Evolutionary conservation across 2,113 vertebrate species (phyloP).

Genomic region (Thinocorus orbignyianus): DNA sequence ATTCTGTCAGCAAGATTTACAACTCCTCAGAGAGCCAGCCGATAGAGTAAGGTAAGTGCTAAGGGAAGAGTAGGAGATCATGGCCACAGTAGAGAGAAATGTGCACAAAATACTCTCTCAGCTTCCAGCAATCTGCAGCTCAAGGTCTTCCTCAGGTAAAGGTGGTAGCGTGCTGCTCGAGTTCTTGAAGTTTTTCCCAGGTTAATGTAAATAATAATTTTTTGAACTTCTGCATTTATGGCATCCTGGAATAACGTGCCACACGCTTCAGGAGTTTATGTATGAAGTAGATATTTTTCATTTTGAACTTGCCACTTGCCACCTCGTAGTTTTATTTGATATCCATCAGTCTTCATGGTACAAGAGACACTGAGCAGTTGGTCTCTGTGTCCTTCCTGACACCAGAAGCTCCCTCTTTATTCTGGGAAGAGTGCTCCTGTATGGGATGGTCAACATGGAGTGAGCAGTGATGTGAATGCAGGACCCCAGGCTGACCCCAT

Average conservation of each 20-base stretch:
- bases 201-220: background rate
- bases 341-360: background rate
- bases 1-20: background rate
- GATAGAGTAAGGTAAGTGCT: background rate
- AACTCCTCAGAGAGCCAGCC: rapidly evolving
- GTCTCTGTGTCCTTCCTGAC: background rate
- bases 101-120: background rate
- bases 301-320: background rate
- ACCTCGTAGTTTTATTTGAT: background rate
- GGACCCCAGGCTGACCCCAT: background rate
- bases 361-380: background rate
- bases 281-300: background rate
- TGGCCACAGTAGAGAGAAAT: background rate
- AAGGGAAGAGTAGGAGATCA: background rate
- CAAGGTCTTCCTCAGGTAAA: background rate
- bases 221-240: background rate
- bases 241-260: background rate
- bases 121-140: background rate
- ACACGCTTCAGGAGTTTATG: rapidly evolving
- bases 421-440: background rate
- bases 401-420: background rate
- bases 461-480: background rate
- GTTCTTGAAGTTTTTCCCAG: background rate
- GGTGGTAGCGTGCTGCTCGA: background rate
- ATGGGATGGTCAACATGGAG: background rate